Percentiles rank a stretch among this genome's conserved stretches.
These are phyloP conservation scores for Sciurus vulgaris DNA, from an alignment of 2,797 vertebrate genomes.

Conservation along the genomic window DNA sequence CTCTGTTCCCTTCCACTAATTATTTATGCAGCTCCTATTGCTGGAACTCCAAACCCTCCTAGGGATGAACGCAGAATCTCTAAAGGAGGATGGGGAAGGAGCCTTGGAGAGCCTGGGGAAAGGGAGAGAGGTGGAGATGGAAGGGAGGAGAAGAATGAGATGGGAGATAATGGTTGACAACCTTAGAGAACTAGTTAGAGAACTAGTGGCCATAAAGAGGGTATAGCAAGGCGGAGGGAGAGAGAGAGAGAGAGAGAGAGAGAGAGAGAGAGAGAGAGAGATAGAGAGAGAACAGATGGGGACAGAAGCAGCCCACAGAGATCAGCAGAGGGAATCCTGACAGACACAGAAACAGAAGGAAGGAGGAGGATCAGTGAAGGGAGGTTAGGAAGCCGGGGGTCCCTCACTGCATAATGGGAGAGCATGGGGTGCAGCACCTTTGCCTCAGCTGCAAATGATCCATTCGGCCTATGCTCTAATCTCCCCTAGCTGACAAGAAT, in stretches of 20 bases:
- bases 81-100: background rate
- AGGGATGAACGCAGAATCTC: background rate
- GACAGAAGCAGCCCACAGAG: background rate
- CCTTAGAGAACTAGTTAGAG: background rate
- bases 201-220: background rate
- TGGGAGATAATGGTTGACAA: background rate
- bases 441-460: rapidly evolving
- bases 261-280: too few species aligned
- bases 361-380: background rate
- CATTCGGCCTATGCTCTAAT: rapidly evolving
- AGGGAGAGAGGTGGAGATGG: background rate
- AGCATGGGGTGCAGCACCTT: background rate
- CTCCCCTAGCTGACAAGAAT: background rate
- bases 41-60: background rate
- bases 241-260: too few species aligned
- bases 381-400: background rate
- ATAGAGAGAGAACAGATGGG: background rate
- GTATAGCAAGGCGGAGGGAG: background rate
- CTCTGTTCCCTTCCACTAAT: background rate
- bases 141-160: background rate
- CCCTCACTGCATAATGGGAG: background rate
- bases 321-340: background rate
- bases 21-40: background rate
- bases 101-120: background rate
- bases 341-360: background rate